These are phyloP conservation scores for Polyodon spathula DNA, from an alignment of 2,113 vertebrate species.

Conservation along the genomic window DNA sequence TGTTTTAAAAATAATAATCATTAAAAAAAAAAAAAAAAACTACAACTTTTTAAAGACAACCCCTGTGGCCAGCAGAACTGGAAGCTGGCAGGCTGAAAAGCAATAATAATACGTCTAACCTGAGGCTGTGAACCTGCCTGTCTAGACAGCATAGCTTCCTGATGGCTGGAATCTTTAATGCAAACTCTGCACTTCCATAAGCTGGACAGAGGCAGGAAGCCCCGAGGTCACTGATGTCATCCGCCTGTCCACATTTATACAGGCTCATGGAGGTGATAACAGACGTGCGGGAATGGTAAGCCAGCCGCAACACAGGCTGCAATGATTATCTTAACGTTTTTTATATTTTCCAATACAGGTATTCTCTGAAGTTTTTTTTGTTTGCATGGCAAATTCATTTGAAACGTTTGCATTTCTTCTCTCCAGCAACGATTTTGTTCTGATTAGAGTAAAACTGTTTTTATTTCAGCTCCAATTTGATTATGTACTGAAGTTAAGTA, in stretches of 20 bases:
- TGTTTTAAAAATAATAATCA: too few species aligned
- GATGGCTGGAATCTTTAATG: not conserved
- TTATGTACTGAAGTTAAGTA: too few species aligned
- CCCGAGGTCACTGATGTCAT: not conserved
- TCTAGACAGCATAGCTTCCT: conserved; percentile 15
- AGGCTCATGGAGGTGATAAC: not conserved
- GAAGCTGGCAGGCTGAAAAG: not conserved
- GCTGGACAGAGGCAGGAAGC: not conserved
- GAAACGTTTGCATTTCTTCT: too few species aligned
- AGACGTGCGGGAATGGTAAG: not conserved
- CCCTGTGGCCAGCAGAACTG: not conserved
- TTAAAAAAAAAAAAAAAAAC: not conserved
- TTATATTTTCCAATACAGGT: too few species aligned
- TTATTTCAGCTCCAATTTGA: too few species aligned
- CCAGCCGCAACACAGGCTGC: conserved; percentile 11
- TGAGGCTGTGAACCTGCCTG: conserved; percentile 7
- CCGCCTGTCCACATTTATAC: not conserved
- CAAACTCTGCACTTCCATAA: not conserved
- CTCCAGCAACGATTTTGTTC: too few species aligned
- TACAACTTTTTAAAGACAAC: not conserved
- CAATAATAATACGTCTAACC: conserved; percentile 4
- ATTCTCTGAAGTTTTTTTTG: too few species aligned
- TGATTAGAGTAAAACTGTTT: too few species aligned
- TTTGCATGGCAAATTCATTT: too few species aligned
- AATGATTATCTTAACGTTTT: conserved; percentile 10